These are phyloP conservation scores for Sandelia bainsii DNA, from an alignment of 2,797 vertebrate species.

Conservation along the genomic window DNA sequence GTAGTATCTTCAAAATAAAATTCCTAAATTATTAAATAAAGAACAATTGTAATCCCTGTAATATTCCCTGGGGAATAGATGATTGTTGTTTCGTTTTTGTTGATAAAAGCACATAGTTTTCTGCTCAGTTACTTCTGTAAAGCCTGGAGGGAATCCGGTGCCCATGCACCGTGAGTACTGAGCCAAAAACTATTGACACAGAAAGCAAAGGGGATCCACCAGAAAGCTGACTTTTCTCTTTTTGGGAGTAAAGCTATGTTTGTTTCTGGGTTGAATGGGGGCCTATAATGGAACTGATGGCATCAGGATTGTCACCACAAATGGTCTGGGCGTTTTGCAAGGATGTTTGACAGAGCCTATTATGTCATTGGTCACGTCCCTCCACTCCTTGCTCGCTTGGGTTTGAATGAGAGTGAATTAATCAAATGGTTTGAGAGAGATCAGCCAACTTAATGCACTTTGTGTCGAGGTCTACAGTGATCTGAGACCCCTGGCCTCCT, in stretches of 20 bases:
- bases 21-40: neutral
- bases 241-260: slow-evolving; percentile 72
- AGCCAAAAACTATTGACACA: slow-evolving; percentile 49
- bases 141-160: slow-evolving; percentile 30
- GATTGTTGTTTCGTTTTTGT: neutral
- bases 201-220: slow-evolving; percentile 55
- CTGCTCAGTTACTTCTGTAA: slow-evolving; percentile 8
- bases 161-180: slow-evolving; percentile 9
- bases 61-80: too few relatives aligned
- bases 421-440: slow-evolving; percentile 78
- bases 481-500: slow-evolving; percentile 43
- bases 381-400: slow-evolving; percentile 72
- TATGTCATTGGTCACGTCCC: slow-evolving; percentile 81
- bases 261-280: slow-evolving; percentile 76
- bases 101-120: slow-evolving; percentile 16
- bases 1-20: neutral
- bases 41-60: neutral
- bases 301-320: slow-evolving; percentile 84
- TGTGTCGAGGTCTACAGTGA: slow-evolving; percentile 64
- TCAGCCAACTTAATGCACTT: slow-evolving; percentile 75
- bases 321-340: slow-evolving; percentile 84
- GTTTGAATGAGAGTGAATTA: slow-evolving; percentile 79
- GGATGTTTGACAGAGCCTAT: slow-evolving; percentile 80
- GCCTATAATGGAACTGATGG: slow-evolving; percentile 78
- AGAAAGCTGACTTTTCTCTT: slow-evolving; percentile 69